Evolutionary conservation across 2,888 invertebrate genomes (phyloP), one percentile per base, ranked within the genome.

Genomic region (Drosophila infuscata): DNA sequence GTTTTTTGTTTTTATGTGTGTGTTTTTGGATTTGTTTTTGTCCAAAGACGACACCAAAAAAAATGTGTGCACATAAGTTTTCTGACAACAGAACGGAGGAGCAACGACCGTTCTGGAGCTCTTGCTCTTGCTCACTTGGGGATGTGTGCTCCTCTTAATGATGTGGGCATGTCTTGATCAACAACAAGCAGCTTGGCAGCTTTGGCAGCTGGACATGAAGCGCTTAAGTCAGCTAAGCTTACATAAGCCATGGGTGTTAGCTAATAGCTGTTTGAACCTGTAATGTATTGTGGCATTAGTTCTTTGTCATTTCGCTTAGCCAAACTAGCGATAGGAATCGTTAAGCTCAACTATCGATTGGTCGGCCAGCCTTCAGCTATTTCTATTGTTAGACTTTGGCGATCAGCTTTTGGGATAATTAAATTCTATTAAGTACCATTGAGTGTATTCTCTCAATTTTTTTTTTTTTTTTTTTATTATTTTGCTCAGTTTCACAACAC

Each of bases 81-180:
- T 48, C 67, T 77, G 86, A 68, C 83, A 82, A 58, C 73, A 53
- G 68, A 25, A 25, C 25, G 3, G 25, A 70, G 72, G 25, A 70
- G 72, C 81, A 73, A 82, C 76, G 73, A 74, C 69, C 70, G 66
- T 54, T 53, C 43, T 43, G 20, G 43, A 11, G 52, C 15, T 20
- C 25, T 35, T 15, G 15, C 15, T 53, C 32, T 12, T 12, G 6
- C 33, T 52, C 52, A 33, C 52, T 20, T 51, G 53, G 33, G 35
- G 20, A 56, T 62, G 32, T 62, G 32, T 52, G 53, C 67, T 69
- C 29, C 62, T 69, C 38, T 54, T 78, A 83, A 83, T 85, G 83
- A 88, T 83, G 77, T 70, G 76, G 70, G 64, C 87, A 69, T 82
- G 87, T 83, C 77, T 83, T 71, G 81, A 86, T 82, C 84, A 71